Base-by-base conservation (phyloP, 2,113 vertebrate species). In the Neodontobutis hainanensis region DNA sequence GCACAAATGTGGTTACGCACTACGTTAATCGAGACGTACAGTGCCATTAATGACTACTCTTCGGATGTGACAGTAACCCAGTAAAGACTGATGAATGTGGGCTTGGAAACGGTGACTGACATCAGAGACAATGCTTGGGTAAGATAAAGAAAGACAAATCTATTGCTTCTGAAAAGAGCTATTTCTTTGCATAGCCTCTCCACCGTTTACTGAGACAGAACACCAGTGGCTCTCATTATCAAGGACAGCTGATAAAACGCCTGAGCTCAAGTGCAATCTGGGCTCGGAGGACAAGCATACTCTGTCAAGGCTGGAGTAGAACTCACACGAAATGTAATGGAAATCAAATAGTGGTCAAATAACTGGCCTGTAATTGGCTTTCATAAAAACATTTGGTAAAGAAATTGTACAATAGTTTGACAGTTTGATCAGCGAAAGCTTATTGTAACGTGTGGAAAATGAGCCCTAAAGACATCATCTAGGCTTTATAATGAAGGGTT, bases 101-200 rank as follows among this genome's bases (percentile, higher is more conserved):
- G 15, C 80, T 82, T 74, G 35, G 63, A 63, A 73, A 70, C 55
- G n/a, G 43, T 40, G 49, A 70, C 80, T 55, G 85, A 87, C 77
- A 82, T 77, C 61, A 48, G 70, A 44, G 75, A 70, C 56, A 65
- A 71, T 61, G 32, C 66, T 50, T 1, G 7, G 63, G 34, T 51
- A 51, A 67, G 85, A 84, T 87, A 85, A 81, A 58, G 16, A 73
- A 61, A 70, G 60, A 76, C 65, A 71, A 73, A 80, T 82, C 62
- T 76, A 61, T 78, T 60, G 62, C 65, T 56, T 32, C 73, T 63
- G 61, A 75, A 75, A 51, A 66, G 73, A 79, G 77, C 62, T 47
- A 70, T 68, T 81, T 71, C 79, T 78, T 75, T 62, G 70, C 73
- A 72, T 65, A 45, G 77, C 49, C 68, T 73, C 71, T 85, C 79